A percentile compares a stretch with the other conserved stretches of the same genome.
phyloP scores from a whole-genome alignment of 2,113 vertebrate species.

The Pagrus major region DNA sequence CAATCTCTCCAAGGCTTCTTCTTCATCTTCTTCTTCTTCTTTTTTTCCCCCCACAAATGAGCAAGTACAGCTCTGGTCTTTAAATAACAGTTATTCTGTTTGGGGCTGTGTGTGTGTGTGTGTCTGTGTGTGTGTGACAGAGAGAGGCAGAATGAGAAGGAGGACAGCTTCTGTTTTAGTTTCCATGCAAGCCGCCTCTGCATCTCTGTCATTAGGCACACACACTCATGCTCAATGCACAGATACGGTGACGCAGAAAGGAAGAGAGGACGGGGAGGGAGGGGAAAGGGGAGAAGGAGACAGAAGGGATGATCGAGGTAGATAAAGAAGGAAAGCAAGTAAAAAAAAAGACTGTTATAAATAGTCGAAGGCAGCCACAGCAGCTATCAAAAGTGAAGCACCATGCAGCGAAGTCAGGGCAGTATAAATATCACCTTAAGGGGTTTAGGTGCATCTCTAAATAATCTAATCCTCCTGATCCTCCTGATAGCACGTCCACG shows the following conservation, averaged over 20 bases:
- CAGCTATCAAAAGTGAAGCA: slow-evolving; percentile 36
- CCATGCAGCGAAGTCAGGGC: slow-evolving; percentile 35
- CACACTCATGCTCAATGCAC: slow-evolving; percentile 48
- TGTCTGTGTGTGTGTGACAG: slow-evolving; percentile 47
- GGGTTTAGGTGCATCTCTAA: slow-evolving; percentile 66
- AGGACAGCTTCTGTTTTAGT: slow-evolving; percentile 70
- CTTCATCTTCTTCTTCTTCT: slow-evolving; percentile 1
- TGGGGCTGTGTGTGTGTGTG: slow-evolving; percentile 52
- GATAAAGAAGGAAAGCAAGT: slow-evolving; percentile 39
- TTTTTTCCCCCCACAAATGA: slow-evolving; percentile 58
- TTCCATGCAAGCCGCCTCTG: slow-evolving; percentile 68
- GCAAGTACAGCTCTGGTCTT: slow-evolving; percentile 60
- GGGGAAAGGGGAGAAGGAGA: slow-evolving; percentile 42
- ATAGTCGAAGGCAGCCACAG: slow-evolving; percentile 55
- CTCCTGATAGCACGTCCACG: slow-evolving; percentile 23
- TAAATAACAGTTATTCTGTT: slow-evolving; percentile 78
- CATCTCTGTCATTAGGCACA: slow-evolving; percentile 66
- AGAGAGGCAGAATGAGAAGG: slow-evolving; percentile 43
- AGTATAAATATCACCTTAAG: slow-evolving; percentile 74
- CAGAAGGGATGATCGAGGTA: slow-evolving; percentile 49
- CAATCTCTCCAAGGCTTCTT: slow-evolving; percentile 50
- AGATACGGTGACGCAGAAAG: slow-evolving; percentile 67
- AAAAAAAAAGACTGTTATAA: slow-evolving; percentile 55
- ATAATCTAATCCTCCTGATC: slow-evolving; percentile 66
- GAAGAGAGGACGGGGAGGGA: slow-evolving; percentile 15